Base-by-base conservation (phyloP, 2,797 vertebrate species). In the Platyrinchus mystaceus region DNA sequence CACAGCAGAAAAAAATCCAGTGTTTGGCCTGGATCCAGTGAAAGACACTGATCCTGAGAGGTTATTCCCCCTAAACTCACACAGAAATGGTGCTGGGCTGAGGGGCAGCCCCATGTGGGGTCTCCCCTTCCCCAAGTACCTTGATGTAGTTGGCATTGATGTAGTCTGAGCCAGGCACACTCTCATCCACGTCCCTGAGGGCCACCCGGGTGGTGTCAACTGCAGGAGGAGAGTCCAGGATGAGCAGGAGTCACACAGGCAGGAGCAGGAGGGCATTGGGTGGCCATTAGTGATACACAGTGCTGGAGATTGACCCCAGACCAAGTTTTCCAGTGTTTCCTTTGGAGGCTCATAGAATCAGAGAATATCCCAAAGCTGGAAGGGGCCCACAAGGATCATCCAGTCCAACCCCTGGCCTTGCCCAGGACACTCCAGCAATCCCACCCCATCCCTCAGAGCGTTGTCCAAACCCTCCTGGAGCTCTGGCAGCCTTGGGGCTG, bases 91-190 rank as follows among this genome's bases (percentile, higher is more conserved):
- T 12, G 4, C 8, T 19, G 68, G 37, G 79, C 32, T 79, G 82
- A 5, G 15, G n/a, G 24, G 28, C 34, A 73, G 10, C 37, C 74
- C 26, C 12, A 10, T 12, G 1, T 0, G 2, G 14, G 13, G 13
- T 4, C 44, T 32, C 8, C 68, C 53, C 80, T 20, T 24, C 8
- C 84, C 68, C 68, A 96, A 94, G 97, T 97, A 99, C 99, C 98
- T 97, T 97, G 96, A 99, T 98, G 80, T 99, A 98, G 97, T 99
- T 99, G 95, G 99, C 99, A 17, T 99, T 99, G 96, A 99, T 98
- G 97, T 98, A 99, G 97, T 99, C 98, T 1, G 98, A 98, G 81
- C 98, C 98, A 5, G 97, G 95, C 49, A 98, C 68, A 3, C 98
- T 98, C 76, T 97, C 94, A 41, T 99, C 98, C 2, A 76, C 87